Evolutionary conservation across 2,888 invertebrate genomes (phyloP), one percentile per base, ranked within the genome.

Genomic region (Stenurella melanura): DNA sequence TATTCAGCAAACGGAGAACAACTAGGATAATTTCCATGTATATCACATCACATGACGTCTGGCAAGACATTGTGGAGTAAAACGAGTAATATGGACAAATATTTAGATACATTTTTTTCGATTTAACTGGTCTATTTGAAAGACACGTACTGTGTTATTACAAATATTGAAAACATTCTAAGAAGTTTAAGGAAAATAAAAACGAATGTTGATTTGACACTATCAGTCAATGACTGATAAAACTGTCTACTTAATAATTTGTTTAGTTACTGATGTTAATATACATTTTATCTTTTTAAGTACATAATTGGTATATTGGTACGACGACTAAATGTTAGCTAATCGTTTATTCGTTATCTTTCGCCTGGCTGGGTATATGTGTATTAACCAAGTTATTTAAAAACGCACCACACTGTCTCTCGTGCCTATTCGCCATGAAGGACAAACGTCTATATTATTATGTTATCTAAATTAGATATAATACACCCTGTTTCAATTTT

Each of bases 171-270:
- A 15, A 6, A 50, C 5, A n/a, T n/a, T 50, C n/a, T n/a, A 50
- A 50, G 58, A 21, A 19, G 4, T 58, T 58, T 17, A 19, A 21
- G 2, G 21, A 58, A 21, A 58, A 19, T 58, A 19, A 21, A 12
- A 58, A 5, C 6, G 58, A 12, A 19, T 19, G 19, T 12, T 21
- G 58, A 15, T 21, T 21, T 15, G 18, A 12, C 11, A 21, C 11
- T 30, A 61, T 61, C 61, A 61, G 61, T 61, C 61, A 61, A 61
- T 61, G 61, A n/a, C 61, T 30, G 61, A 61, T 61, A 61, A 61
- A 61, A n/a, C 30, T 30, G 9, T 15, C 26, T 21, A 61, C 58
- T 21, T 58, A 19, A 19, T 58, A 58, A 58, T 18, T 19, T 26
- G 26, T 26, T 58, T 50, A 50, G 50, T 50, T 50, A 50, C 50